Base-by-base conservation (phyloP, 92 coral and sea anemone genomes). In the Desmophyllum pertusum region DNA sequence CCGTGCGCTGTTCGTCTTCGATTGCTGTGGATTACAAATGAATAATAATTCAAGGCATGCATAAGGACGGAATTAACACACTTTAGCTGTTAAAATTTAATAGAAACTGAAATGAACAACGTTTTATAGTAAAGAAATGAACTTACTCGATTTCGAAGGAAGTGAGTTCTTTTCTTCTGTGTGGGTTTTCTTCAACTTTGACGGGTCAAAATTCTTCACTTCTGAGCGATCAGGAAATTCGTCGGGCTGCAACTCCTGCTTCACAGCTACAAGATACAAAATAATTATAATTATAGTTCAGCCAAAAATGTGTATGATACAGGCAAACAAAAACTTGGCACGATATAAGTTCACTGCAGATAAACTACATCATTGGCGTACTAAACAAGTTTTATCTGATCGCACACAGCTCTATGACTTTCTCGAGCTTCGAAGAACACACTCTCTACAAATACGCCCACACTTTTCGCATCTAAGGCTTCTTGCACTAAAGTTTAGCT, bases 1-100 rank as follows among this genome's bases (percentile, higher is more conserved):
- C 96, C 6, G 98, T 92, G 61, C 95, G 86, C n/a, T 97, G 95
- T 85, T 97, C 99, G 19, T 97, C 99, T 37, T 85, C 93, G 76
- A 97, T 97, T 36, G 92, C 99, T 97, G 36, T 38, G 65, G 30
- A 70, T 72, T 30, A 30, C 6, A 35, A 88, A 85, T 45, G 62
- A 73, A 75, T 46, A 75, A 76, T 48, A 29, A 71, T 48, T 23
- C 1, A 62, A 78, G 89, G 35, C 66, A 38, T 36, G 46, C 66
- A 50, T 14, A 55, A 14, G 37, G 55, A 33, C 35, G 10, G 25
- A 1, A 40, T 80, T 50, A 36, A 69, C 67, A 23, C 67, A 21
- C 76, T 69, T 68, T 2, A 0, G 30, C 29, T 36, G 3, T 36
- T 30, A 62, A 41, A 63, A n/a, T 27, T 40, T 29, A 30, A 73